Percentiles rank a stretch among this genome's conserved stretches.
phyloP scores from a whole-genome alignment of 2,797 vertebrate species.

The Kryptopterus vitreolus region DNA sequence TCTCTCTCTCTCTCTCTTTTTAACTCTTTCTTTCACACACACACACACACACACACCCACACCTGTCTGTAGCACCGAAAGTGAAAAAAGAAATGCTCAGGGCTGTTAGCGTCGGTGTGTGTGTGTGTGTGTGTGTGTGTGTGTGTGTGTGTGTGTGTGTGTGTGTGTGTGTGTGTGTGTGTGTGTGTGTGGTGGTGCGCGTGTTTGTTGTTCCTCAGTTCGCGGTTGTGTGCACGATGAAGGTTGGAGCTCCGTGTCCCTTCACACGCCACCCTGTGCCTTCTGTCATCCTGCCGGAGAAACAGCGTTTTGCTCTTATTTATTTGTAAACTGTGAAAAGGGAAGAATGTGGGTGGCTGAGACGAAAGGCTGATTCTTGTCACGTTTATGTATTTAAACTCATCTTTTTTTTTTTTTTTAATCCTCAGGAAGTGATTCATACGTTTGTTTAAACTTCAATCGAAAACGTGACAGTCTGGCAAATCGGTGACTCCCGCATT shows the following conservation, averaged over 20 bases:
- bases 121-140: no score
- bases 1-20: slow-evolving; percentile 21
- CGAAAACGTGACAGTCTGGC: background rate
- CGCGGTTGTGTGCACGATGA: slow-evolving; percentile 38
- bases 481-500: background rate
- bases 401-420: background rate
- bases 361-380: background rate
- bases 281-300: background rate
- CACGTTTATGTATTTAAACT: background rate
- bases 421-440: no score
- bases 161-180: no score
- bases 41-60: slow-evolving; percentile 37
- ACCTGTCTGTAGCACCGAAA: background rate
- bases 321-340: background rate
- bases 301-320: background rate
- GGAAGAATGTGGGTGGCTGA: background rate
- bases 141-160: no score
- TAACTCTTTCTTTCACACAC: slow-evolving; percentile 27
- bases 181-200: no score
- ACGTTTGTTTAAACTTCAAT: background rate
- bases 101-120: background rate
- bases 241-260: background rate
- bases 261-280: background rate
- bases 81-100: background rate
- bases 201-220: slow-evolving; percentile 12